Evolutionary conservation across 2,888 invertebrate species (phyloP).

Genomic region (Dynastes hyllus): DNA sequence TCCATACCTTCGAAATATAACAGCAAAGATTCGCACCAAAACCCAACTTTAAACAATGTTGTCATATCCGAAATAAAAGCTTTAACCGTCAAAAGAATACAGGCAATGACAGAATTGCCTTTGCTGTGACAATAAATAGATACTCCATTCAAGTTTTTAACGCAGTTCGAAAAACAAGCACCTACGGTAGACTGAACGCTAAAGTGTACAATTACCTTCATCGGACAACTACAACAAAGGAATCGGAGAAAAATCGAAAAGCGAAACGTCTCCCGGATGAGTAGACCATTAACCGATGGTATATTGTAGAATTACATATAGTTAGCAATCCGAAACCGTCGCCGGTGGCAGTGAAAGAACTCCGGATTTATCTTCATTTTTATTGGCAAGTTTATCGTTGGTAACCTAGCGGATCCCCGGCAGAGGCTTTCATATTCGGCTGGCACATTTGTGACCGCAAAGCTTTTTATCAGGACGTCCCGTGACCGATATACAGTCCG

Average conservation of each 20-base stretch:
- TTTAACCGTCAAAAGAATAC: neutral
- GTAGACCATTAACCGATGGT: slow-evolving; percentile 28
- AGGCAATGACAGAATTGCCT: neutral
- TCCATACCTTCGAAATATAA: no score
- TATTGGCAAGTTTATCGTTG: slow-evolving; percentile 66
- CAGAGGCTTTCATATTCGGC: slow-evolving; percentile 60
- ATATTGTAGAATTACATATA: slow-evolving; percentile 47
- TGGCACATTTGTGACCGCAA: slow-evolving; percentile 65
- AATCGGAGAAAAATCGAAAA: slow-evolving; percentile 34
- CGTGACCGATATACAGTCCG: slow-evolving; percentile 63
- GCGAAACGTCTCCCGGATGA: slow-evolving; percentile 26
- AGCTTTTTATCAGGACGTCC: slow-evolving; percentile 66
- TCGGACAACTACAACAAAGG: slow-evolving; percentile 25
- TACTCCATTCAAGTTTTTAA: neutral
- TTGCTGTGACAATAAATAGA: neutral
- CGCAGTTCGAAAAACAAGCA: neutral
- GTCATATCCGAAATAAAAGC: neutral
- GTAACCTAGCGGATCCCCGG: slow-evolving; percentile 61
- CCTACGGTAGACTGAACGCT: neutral
- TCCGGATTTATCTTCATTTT: slow-evolving; percentile 67
- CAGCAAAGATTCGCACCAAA: neutral
- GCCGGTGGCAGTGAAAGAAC: slow-evolving; percentile 53
- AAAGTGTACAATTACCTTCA: slow-evolving; percentile 15
- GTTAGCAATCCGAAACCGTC: slow-evolving; percentile 52
- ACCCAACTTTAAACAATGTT: neutral